A percentile compares a stretch with the other conserved stretches of the same genome.
phyloP scores from a whole-genome alignment of 2,113 vertebrate species.

The Danio rerio region DNA sequence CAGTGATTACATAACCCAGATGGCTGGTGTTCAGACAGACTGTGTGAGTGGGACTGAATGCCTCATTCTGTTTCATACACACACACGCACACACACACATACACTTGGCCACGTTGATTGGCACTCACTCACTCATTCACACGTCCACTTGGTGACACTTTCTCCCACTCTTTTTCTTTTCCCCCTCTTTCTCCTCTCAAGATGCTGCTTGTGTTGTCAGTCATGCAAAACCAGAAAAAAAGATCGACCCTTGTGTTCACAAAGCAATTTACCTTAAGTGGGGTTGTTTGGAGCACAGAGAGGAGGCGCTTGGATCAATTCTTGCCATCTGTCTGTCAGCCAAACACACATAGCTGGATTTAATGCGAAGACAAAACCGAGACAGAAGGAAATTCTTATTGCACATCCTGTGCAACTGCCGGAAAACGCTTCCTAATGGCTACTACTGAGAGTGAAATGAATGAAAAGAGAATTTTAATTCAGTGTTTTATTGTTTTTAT shows the following conservation, averaged over 20 bases:
- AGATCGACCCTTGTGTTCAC: not conserved
- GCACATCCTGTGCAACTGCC: not conserved
- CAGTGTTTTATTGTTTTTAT: no score
- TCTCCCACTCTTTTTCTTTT: slow-evolving; percentile 35
- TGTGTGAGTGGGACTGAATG: slow-evolving; percentile 39
- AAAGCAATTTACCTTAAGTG: slow-evolving; percentile 5
- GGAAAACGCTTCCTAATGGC: not conserved
- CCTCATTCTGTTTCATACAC: slow-evolving; percentile 29
- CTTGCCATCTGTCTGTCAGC: not conserved
- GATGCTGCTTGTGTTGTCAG: not conserved
- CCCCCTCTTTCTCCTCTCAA: not conserved
- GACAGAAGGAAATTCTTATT: not conserved
- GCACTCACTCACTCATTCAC: slow-evolving; percentile 33
- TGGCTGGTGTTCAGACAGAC: slow-evolving; percentile 46
- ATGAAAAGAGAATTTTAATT: no score
- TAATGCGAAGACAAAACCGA: not conserved
- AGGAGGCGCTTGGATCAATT: not conserved
- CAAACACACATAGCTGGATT: not conserved
- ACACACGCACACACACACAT: slow-evolving; percentile 31
- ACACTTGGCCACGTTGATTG: slow-evolving; percentile 33
- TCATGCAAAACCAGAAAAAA: slow-evolving; percentile 10
- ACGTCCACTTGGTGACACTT: slow-evolving; percentile 4
- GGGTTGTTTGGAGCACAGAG: not conserved
- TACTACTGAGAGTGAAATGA: not conserved
- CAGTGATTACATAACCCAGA: slow-evolving; percentile 43